Conservation (phyloP, 2,113 vertebrate genomes). For the Vulpes lagopus region DNA sequence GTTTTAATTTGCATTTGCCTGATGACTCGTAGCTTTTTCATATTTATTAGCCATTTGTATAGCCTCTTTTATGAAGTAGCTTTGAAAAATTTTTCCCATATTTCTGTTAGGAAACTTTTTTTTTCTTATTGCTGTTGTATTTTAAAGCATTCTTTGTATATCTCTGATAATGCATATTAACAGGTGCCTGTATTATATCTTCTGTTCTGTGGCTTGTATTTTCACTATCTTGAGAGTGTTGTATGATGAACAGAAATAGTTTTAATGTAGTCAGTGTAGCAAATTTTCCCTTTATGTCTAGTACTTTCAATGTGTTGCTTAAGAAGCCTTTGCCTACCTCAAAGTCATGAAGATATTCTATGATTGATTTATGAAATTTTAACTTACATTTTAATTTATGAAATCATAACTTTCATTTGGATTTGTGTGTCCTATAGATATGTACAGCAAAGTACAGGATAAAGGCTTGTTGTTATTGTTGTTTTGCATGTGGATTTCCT, state of each 20-base stretch:
- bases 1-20: conserved; percentile 53
- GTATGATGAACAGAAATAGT: neutral
- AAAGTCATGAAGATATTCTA: conserved; percentile 10
- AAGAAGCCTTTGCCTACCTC: neutral
- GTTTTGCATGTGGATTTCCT: neutral
- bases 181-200: neutral
- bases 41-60: neutral
- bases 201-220: neutral
- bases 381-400: neutral
- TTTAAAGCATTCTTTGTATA: neutral
- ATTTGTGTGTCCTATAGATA: neutral
- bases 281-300: neutral
- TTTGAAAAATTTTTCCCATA: neutral
- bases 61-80: neutral
- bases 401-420: conserved; percentile 28
- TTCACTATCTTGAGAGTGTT: neutral
- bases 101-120: neutral
- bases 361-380: neutral
- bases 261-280: neutral
- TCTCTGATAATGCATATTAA: neutral
- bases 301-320: neutral
- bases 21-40: neutral
- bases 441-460: neutral
- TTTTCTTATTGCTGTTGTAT: neutral
- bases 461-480: neutral